Conservation (phyloP, 2,888 invertebrate genomes). For the Zaprionus obscuricornis region DNA sequence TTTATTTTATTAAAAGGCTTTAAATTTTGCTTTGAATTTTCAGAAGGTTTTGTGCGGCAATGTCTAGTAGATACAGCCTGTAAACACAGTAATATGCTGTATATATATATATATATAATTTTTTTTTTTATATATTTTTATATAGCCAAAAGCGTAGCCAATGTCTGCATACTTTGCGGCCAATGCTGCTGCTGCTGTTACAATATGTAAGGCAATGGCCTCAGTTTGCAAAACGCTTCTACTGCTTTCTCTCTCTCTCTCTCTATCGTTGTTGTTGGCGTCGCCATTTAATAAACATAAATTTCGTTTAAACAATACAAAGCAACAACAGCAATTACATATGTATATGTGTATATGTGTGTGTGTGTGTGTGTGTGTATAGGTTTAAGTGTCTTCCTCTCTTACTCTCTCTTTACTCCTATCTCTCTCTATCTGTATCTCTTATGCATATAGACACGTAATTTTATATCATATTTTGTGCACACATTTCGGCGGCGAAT, state of each 20-base stretch:
- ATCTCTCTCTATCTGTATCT: too few species aligned
- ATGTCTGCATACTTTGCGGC: slow-evolving; percentile 7
- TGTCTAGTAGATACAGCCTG: too few species aligned
- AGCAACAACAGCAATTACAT: slow-evolving; percentile 35
- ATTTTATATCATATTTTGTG: slow-evolving; percentile 59
- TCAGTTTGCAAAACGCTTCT: slow-evolving; percentile 34
- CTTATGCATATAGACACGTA: slow-evolving; percentile 51
- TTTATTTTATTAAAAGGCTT: too few species aligned
- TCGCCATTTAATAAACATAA: slow-evolving; percentile 72
- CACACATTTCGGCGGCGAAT: slow-evolving; percentile 31
- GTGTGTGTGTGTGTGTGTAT: slow-evolving; percentile 8
- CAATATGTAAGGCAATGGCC: slow-evolving; percentile 45
- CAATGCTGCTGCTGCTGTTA: slow-evolving; percentile 7
- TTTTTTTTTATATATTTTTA: slow-evolving; percentile 5
- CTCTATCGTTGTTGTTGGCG: slow-evolving; percentile 8
- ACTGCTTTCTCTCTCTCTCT: not conserved
- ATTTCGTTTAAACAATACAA: slow-evolving; percentile 63
- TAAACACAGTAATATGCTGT: too few species aligned
- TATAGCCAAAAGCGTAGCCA: not conserved
- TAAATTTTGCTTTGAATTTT: too few species aligned
- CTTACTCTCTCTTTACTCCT: too few species aligned
- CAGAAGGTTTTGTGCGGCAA: too few species aligned
- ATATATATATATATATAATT: too few species aligned
- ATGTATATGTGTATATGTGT: slow-evolving; percentile 20
- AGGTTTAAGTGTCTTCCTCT: not conserved